Percentiles rank a stretch among this genome's conserved stretches.
Evolutionary conservation across 2,888 invertebrate genomes (phyloP).

Genomic region (Cephus nigrinus): DNA sequence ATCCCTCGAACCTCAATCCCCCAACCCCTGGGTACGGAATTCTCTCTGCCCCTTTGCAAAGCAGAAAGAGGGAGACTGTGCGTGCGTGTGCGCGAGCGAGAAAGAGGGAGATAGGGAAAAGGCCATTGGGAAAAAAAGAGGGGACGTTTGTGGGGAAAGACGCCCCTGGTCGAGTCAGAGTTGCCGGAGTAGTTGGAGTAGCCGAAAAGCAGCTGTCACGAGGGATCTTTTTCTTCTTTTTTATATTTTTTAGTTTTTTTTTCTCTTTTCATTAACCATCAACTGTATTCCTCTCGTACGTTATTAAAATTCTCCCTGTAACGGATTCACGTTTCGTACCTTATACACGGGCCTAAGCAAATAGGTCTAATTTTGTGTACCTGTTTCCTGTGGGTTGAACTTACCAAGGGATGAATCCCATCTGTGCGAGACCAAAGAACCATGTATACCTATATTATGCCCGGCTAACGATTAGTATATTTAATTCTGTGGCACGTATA

Average conservation of each 20-base stretch:
- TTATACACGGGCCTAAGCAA: background rate
- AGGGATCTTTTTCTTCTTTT: background rate
- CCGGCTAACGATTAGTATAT: background rate
- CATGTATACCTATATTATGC: background rate
- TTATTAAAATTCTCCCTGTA: background rate
- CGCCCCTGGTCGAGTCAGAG: constrained; percentile 2
- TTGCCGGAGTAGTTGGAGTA: background rate
- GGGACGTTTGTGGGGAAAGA: background rate
- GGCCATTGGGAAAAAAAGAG: background rate
- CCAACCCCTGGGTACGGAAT: background rate
- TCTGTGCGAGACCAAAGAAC: background rate
- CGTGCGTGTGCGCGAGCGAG: background rate
- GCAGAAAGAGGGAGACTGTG: background rate
- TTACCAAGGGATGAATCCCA: background rate
- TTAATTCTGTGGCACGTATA: no score
- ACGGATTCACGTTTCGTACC: background rate
- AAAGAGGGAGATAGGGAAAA: background rate
- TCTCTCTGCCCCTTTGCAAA: background rate
- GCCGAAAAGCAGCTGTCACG: background rate
- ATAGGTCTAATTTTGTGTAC: background rate
- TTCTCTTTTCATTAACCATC: background rate
- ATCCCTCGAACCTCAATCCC: constrained; percentile 3
- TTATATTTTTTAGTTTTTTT: background rate
- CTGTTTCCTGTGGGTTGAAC: background rate
- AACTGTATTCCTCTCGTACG: background rate